These are phyloP conservation scores for Barypeithes pellucidus DNA, from an alignment of 2,888 invertebrate genomes.

Conservation along the genomic window DNA sequence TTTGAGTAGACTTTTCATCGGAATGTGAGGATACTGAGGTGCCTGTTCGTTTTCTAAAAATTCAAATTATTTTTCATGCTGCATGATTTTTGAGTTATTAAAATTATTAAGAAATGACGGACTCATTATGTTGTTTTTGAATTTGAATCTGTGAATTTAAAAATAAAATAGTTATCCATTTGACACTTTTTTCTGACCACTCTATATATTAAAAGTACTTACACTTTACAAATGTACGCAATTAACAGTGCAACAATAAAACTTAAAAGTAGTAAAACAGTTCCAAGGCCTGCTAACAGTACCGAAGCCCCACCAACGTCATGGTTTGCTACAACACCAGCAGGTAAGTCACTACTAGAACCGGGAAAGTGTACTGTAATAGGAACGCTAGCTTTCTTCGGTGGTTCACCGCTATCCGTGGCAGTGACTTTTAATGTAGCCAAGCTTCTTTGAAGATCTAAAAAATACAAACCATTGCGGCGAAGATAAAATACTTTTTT, in stretches of 20 bases:
- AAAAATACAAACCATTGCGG: conserved; percentile 6
- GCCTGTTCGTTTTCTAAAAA: conserved; percentile 58
- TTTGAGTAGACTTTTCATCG: conserved; percentile 45
- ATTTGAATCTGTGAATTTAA: too few relatives aligned
- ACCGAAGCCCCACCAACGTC: conserved; percentile 60
- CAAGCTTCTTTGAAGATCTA: conserved; percentile 69
- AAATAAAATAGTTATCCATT: too few relatives aligned
- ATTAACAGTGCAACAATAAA: conserved; percentile 84
- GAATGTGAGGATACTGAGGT: conserved; percentile 12
- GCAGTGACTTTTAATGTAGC: conserved; percentile 88
- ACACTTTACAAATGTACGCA: conserved; percentile 85
- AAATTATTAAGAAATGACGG: too few relatives aligned
- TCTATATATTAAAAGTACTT: conserved; percentile 67
- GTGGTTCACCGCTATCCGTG: conserved; percentile 88
- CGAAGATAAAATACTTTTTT: too few relatives aligned
- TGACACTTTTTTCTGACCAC: too few relatives aligned
- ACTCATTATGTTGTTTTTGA: too few relatives aligned
- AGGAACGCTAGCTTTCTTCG: conserved; percentile 82
- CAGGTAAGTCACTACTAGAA: conserved; percentile 55
- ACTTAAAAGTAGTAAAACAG: conserved; percentile 81
- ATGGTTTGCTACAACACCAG: conserved; percentile 18
- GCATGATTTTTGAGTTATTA: too few relatives aligned
- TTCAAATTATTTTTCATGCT: not conserved
- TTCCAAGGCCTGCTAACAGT: conserved; percentile 78
- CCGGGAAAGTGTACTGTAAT: conserved; percentile 77